Percentiles rank a stretch among this genome's conserved stretches.
These are phyloP conservation scores for Matsumyia berberina DNA, from an alignment of 2,888 invertebrate species.

Conservation along the genomic window DNA sequence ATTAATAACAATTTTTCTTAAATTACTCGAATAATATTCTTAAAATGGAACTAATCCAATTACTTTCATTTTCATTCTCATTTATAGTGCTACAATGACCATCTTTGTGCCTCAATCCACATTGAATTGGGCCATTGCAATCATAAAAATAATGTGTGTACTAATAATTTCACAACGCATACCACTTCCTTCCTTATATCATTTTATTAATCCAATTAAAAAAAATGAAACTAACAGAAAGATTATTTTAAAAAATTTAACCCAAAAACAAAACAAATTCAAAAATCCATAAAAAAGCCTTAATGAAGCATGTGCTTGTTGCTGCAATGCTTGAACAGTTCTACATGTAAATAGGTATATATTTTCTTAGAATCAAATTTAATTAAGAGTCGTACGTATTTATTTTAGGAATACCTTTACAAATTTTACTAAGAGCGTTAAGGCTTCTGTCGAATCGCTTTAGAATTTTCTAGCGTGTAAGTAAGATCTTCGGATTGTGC, in stretches of 20 bases:
- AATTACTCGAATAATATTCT: background rate
- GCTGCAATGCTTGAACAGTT: slow-evolving; percentile 30
- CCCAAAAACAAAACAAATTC: background rate
- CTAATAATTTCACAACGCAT: slow-evolving; percentile 30
- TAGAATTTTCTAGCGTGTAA: slow-evolving; percentile 47
- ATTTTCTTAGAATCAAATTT: slow-evolving; percentile 3
- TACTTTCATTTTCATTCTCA: slow-evolving; percentile 67
- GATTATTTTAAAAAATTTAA: background rate
- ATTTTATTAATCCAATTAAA: slow-evolving; percentile 6
- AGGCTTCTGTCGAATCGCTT: slow-evolving; percentile 51
- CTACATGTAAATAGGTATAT: background rate
- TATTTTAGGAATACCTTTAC: slow-evolving; percentile 83
- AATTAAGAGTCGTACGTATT: slow-evolving; percentile 29
- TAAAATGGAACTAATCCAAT: slow-evolving; percentile 13
- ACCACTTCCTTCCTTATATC: background rate
- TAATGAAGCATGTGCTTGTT: slow-evolving; percentile 34
- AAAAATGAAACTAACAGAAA: background rate
- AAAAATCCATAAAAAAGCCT: slow-evolving; percentile 36
- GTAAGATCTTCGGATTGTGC: slow-evolving; percentile 41
- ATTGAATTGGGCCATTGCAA: slow-evolving; percentile 84
- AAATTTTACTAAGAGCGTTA: slow-evolving; percentile 82
- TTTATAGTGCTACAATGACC: slow-evolving; percentile 82
- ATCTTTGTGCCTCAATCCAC: slow-evolving; percentile 83
- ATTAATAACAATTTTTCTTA: background rate
- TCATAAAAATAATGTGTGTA: slow-evolving; percentile 69